Evolutionary conservation across 2,888 invertebrate species (phyloP).

Genomic region (Polia nebulosa): DNA sequence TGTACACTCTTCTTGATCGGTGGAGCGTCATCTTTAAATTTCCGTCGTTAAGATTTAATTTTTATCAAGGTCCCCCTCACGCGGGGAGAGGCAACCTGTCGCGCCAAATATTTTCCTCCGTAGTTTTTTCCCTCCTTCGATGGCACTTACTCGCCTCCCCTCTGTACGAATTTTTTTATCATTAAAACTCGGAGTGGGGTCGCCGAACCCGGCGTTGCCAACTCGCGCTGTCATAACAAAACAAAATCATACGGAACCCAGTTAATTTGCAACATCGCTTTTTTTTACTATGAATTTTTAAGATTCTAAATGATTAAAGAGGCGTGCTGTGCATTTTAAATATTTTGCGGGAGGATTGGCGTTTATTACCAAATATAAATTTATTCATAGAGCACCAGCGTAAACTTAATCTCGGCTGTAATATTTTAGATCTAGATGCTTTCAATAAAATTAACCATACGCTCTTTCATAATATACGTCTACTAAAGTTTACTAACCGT

Average conservation of each 20-base stretch:
- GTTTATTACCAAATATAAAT: constrained; percentile 34
- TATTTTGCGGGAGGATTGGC: constrained; percentile 30
- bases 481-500: background rate
- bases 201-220: constrained; percentile 89
- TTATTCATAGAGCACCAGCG: constrained; percentile 22
- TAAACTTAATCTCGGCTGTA: background rate
- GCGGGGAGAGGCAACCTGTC: constrained; percentile 87
- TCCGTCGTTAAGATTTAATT: constrained; percentile 91
- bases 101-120: constrained; percentile 91
- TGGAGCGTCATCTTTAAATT: constrained; percentile 91
- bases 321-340: constrained; percentile 56
- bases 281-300: constrained; percentile 68
- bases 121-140: constrained; percentile 91
- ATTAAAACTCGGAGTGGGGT: constrained; percentile 90
- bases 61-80: constrained; percentile 85
- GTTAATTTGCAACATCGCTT: constrained; percentile 80
- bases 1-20: constrained; percentile 91
- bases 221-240: constrained; percentile 90
- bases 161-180: constrained; percentile 91
- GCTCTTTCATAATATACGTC: background rate
- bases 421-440: background rate
- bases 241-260: constrained; percentile 85
- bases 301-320: constrained; percentile 63
- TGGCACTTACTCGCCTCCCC: constrained; percentile 90
- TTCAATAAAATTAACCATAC: constrained; percentile 8